Evolutionary conservation across 2,888 invertebrate genomes (phyloP), one percentile per base, ranked within the genome.

Genomic region (Mamestra brassicae): DNA sequence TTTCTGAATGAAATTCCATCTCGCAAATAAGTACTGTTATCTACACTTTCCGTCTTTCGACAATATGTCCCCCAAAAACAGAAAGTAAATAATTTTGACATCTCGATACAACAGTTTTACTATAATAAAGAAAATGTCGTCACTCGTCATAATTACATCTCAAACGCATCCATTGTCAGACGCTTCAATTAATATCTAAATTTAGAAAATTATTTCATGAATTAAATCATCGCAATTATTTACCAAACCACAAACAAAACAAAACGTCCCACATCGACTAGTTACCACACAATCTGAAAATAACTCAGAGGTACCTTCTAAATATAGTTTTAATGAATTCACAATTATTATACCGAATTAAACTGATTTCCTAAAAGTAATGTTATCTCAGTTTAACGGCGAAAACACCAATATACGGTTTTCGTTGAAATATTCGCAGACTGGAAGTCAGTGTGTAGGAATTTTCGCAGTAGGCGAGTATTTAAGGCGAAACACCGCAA

Each of bases 401-500:
- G 4, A 54, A 52, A 11, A 11, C 47, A 11, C 11, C 3, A 4
- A 47, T 11, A 4, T 38, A 38, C 38, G 38, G 55, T 67, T 67
- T 81, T 60, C 34, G 13, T 26, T 34, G 60, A 70, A 68, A 13
- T 52, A 65, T 60, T 76, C 17, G 45, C 34, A 42, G 38, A 42
- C 45, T 38, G 36, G 15, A 3, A 65, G 42, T 60, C 69, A 64
- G 55, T 76, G 26, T 7, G 34, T 65, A 17, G 38, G 54, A 54
- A 75, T 72, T 75, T 78, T 78, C 68, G 50, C 17, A 66, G 13
- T 26, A 26, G 62, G 7, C 38, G 7, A 60, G 57, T 55, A 69
- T 79, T 74, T 76, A 80, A 77, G 61, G 76, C 57, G 76, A 77
- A 83, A 81, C 74, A 81, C 74, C 79, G 68, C 79, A 79, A 87